phyloP scores from a whole-genome alignment of 2,113 vertebrate genomes.

The Silurus asotus region DNA sequence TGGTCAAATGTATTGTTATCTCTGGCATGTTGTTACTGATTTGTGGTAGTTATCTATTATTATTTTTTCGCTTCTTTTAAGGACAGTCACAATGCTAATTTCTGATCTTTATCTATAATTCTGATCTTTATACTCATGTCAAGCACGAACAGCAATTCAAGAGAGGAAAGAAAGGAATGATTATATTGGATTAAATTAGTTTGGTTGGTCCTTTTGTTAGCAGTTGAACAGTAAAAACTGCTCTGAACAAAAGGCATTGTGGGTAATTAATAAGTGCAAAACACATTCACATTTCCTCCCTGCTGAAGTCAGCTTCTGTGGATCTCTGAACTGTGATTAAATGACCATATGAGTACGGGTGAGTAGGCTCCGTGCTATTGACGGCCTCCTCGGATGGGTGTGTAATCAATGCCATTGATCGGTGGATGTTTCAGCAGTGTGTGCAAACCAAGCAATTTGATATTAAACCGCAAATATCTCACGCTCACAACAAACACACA shows the following conservation, averaged over 20 bases:
- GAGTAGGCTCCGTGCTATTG: constrained; percentile 35
- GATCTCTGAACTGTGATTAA: constrained; percentile 29
- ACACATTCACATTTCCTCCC: background rate
- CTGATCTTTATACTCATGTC: background rate
- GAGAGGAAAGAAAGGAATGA: background rate
- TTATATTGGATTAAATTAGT: background rate
- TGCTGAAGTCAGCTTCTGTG: constrained; percentile 6
- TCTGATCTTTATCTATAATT: background rate
- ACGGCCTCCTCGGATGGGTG: constrained; percentile 37
- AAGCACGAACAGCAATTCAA: background rate
- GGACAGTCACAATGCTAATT: background rate
- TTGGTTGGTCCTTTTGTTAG: background rate
- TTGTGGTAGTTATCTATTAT: background rate
- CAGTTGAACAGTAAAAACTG: background rate
- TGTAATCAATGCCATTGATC: constrained; percentile 51
- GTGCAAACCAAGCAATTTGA: constrained; percentile 12
- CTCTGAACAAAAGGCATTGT: constrained; percentile 1
- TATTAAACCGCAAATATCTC: constrained; percentile 34
- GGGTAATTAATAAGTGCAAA: constrained; percentile 4
- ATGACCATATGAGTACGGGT: constrained; percentile 20
- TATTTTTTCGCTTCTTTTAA: background rate
- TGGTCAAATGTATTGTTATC: background rate
- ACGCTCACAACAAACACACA: constrained; percentile 27
- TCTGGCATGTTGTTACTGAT: background rate
- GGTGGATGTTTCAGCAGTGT: constrained; percentile 36